Conservation (phyloP, 2,113 vertebrate species). For the Solenodon paradoxus region DNA sequence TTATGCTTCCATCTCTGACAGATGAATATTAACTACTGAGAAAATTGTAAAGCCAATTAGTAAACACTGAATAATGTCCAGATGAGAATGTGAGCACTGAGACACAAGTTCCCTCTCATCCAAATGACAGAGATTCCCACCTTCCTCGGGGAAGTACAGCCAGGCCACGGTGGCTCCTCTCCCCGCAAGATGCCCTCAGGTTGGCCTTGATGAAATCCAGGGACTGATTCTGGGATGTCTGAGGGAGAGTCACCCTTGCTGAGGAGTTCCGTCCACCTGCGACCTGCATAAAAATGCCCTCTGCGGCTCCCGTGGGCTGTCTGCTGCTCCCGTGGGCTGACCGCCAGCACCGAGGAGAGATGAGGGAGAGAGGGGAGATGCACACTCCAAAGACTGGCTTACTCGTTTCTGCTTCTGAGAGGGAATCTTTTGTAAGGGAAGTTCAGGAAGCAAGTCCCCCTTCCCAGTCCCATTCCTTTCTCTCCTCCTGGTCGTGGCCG, state of each 20-base stretch:
- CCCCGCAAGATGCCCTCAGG: neutral
- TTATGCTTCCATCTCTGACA: slow-evolving; percentile 70
- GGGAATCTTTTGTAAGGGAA: neutral
- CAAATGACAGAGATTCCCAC: fast-evolving
- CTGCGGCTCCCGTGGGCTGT: neutral
- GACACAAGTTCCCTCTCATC: neutral
- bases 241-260: neutral
- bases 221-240: neutral
- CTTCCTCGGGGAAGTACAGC: neutral
- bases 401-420: neutral
- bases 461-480: neutral
- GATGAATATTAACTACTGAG: slow-evolving; percentile 64
- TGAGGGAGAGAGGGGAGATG: neutral
- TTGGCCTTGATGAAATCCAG: neutral
- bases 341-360: too few relatives aligned
- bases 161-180: neutral
- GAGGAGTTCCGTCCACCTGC: neutral
- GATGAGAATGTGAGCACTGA: neutral
- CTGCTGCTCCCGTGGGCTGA: too few relatives aligned
- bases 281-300: neutral
- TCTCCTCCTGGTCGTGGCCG: neutral
- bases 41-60: slow-evolving; percentile 67
- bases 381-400: neutral
- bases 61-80: slow-evolving; percentile 60
- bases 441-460: neutral